phyloP scores from a whole-genome alignment of 2,113 vertebrate genomes.

The Hydrochoerus hydrochaeris region DNA sequence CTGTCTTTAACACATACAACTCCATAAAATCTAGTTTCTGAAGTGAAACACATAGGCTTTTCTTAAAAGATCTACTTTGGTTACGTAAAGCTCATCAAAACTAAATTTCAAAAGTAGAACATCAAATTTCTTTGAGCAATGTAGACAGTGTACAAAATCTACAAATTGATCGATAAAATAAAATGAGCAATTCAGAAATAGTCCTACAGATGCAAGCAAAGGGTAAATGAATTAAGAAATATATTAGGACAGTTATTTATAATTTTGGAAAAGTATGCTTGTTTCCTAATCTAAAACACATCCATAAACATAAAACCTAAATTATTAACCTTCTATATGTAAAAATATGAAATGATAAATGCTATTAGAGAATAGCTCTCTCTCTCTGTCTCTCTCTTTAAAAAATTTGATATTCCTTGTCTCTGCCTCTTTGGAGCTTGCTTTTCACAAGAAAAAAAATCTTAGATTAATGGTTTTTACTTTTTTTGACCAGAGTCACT shows the following conservation, averaged over 20 bases:
- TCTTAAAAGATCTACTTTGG: background rate
- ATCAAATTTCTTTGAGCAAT: constrained; percentile 13
- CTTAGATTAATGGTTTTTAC: background rate
- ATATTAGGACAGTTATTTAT: background rate
- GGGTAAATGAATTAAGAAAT: background rate
- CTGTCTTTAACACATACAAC: background rate
- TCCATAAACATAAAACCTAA: background rate
- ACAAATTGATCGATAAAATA: background rate
- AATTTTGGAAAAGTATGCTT: background rate
- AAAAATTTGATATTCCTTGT: background rate
- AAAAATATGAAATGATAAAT: background rate
- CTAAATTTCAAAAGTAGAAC: background rate
- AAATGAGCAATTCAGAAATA: constrained; percentile 8
- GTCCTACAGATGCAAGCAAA: background rate
- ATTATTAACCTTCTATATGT: background rate
- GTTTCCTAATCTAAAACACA: constrained; percentile 2
- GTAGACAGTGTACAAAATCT: background rate
- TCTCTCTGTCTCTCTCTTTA: background rate
- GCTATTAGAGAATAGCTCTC: background rate
- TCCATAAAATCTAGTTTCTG: background rate
- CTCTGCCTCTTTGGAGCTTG: background rate
- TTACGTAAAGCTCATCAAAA: constrained; percentile 28
- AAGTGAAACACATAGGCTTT: background rate
- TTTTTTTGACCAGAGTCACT: background rate
- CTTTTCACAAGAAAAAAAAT: background rate